Conservation (phyloP, 1,140 invertebrate genomes). For the Eriosoma lanigerum region DNA sequence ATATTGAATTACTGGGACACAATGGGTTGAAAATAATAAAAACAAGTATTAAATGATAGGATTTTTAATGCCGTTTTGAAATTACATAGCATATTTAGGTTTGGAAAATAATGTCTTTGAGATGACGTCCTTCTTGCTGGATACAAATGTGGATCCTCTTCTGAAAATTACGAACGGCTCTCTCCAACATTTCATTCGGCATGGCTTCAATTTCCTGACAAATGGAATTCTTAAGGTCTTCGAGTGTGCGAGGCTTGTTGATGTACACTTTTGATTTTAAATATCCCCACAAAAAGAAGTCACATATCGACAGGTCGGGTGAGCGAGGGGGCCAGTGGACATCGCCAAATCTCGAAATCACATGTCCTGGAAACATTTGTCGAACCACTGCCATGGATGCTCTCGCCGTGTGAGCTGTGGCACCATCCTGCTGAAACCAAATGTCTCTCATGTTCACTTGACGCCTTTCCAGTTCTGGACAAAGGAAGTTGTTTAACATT, state of each 20-base stretch:
- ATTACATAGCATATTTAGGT: conserved; percentile 8
- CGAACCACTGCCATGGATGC: too few relatives aligned
- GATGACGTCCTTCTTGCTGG: conserved; percentile 30
- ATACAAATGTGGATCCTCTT: too few relatives aligned
- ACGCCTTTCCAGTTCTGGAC: conserved; percentile 52
- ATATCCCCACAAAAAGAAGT: too few relatives aligned
- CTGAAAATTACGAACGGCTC: conserved; percentile 8
- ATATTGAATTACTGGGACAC: too few relatives aligned
- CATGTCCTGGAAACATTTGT: too few relatives aligned
- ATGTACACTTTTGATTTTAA: background rate
- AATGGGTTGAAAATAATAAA: too few relatives aligned
- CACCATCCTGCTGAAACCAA: conserved; percentile 55
- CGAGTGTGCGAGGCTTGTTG: conserved; percentile 14
- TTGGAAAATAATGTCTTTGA: conserved; percentile 26
- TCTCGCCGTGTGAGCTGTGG: conserved; percentile 53
- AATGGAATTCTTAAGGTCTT: conserved; percentile 1
- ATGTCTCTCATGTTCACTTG: conserved; percentile 52
- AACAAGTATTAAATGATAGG: too few relatives aligned
- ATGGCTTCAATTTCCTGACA: conserved; percentile 1
- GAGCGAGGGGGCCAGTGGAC: too few relatives aligned
- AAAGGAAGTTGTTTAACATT: conserved; percentile 54
- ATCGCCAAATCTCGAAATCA: too few relatives aligned
- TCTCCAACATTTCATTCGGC: too few relatives aligned
- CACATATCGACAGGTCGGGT: too few relatives aligned
- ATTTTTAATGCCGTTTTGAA: too few relatives aligned